Conservation (phyloP, 2,888 invertebrate genomes). For the Crepidodera aurea region DNA sequence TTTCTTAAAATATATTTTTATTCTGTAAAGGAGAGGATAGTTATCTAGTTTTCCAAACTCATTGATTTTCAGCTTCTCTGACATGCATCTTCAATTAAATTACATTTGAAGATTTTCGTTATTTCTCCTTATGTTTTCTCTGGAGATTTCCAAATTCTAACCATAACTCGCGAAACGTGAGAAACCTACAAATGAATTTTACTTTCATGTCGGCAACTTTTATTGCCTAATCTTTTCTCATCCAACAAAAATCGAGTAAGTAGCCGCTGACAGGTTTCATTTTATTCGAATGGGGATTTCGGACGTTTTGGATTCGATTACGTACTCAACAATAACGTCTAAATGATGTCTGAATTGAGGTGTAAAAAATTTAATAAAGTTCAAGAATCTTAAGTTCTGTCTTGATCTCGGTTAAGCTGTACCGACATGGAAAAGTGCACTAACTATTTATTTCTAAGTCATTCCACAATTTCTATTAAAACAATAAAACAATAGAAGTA, state of each 20-base stretch:
- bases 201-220: constrained; percentile 13
- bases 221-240: constrained; percentile 12
- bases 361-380: too few species aligned
- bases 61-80: constrained; percentile 1
- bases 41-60: constrained; percentile 1
- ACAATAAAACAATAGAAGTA: too few species aligned
- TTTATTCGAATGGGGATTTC: not conserved
- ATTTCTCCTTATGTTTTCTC: not conserved
- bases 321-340: too few species aligned
- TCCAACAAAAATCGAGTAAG: constrained; percentile 20
- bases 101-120: constrained; percentile 19
- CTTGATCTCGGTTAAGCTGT: too few species aligned
- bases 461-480: too few species aligned
- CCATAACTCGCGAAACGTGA: constrained; percentile 9
- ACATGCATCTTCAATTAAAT: constrained; percentile 12
- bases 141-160: constrained; percentile 6
- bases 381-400: too few species aligned
- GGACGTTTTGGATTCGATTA: not conserved
- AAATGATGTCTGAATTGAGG: too few species aligned
- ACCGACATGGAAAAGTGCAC: too few species aligned
- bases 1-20: too few species aligned
- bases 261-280: constrained; percentile 2
- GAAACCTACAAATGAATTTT: constrained; percentile 12
- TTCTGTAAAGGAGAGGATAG: too few species aligned
- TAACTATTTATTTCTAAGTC: too few species aligned